phyloP scores from a whole-genome alignment of 2,888 invertebrate species.

The Monochamus alternatus region DNA sequence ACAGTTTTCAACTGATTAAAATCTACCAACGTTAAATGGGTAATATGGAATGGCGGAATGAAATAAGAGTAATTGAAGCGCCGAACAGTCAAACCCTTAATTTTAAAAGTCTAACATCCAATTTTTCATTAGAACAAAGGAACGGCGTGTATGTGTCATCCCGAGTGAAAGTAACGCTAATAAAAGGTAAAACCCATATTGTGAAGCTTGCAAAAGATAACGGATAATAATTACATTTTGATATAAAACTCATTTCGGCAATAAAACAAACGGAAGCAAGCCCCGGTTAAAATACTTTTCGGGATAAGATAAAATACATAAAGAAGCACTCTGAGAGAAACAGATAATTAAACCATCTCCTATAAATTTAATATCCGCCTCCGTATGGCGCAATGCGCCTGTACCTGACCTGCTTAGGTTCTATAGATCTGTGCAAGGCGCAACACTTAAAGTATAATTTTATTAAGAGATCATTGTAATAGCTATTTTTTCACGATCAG shows the following conservation, averaged over 20 bases:
- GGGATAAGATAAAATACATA: constrained; percentile 55
- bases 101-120: background rate
- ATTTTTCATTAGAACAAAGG: constrained; percentile 25
- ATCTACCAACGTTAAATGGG: no score
- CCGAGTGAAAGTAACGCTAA: constrained; percentile 34
- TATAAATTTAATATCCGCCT: constrained; percentile 47
- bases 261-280: constrained; percentile 55
- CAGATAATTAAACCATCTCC: constrained; percentile 48
- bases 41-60: no score
- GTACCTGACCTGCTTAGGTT: background rate
- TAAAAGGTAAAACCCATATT: constrained; percentile 47
- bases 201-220: constrained; percentile 52
- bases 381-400: constrained; percentile 8
- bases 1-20: no score
- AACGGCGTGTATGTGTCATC: constrained; percentile 41
- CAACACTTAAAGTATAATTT: no score
- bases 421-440: background rate
- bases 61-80: no score
- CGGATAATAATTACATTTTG: constrained; percentile 57
- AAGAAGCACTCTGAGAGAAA: constrained; percentile 50
- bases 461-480: no score
- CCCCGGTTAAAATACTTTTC: constrained; percentile 51
- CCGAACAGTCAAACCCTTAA: no score
- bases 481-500: no score
- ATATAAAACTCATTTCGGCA: constrained; percentile 57